Conservation (phyloP, 2,113 vertebrate genomes). For the Tauraco erythrolophus region DNA sequence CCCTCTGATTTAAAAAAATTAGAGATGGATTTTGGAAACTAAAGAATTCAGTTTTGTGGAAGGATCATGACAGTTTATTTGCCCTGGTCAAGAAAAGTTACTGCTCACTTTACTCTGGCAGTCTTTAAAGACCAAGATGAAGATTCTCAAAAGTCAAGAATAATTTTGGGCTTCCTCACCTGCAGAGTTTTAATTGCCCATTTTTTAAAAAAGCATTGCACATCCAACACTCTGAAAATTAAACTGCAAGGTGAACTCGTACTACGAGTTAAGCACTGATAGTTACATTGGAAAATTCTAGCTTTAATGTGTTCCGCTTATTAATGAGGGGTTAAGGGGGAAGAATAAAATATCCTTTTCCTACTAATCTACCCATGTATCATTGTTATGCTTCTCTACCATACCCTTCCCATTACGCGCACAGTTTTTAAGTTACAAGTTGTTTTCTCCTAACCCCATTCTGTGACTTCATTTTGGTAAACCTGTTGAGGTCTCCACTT, state of each 20-base stretch:
- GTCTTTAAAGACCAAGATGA: background rate
- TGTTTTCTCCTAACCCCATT: background rate
- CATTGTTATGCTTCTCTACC: background rate
- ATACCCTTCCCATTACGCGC: background rate
- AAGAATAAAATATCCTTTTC: background rate
- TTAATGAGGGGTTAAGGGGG: background rate
- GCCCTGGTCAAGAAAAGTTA: background rate
- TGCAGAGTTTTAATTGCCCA: background rate
- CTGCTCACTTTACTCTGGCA: background rate
- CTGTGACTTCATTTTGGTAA: background rate
- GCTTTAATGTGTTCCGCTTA: background rate
- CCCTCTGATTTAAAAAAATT: background rate
- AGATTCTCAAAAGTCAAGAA: background rate
- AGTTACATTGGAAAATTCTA: background rate
- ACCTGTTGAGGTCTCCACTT: background rate
- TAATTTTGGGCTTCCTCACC: background rate
- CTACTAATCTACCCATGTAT: background rate
- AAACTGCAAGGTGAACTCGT: background rate
- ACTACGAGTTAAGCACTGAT: background rate
- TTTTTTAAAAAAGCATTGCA: background rate
- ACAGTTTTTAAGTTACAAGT: background rate
- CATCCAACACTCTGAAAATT: background rate
- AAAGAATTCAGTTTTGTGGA: background rate
- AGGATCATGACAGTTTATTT: background rate
- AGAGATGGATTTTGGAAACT: background rate